Evolutionary conservation across 2,113 vertebrate genomes (phyloP).

Genomic region (Phalacrocorax aristotelis): DNA sequence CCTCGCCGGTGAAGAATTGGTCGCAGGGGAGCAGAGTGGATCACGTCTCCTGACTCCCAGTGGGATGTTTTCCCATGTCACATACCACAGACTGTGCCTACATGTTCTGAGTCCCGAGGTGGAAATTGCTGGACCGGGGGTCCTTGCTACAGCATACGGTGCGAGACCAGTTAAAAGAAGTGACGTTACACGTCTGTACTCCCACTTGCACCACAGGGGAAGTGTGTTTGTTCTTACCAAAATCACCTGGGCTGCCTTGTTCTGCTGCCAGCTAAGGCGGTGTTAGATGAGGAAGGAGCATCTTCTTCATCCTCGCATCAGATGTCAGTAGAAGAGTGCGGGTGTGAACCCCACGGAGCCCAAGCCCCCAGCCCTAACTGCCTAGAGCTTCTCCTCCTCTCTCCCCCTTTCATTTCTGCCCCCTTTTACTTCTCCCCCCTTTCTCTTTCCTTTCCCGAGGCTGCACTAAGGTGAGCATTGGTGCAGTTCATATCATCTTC

Average conservation of each 20-base stretch:
- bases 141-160: accelerated
- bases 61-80: neutral
- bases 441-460: neutral
- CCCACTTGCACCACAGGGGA: neutral
- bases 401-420: no score
- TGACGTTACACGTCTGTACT: neutral
- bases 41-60: neutral
- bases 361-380: neutral
- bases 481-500: neutral
- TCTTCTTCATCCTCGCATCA: accelerated
- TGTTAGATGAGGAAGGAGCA: neutral
- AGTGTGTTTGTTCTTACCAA: neutral
- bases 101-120: neutral
- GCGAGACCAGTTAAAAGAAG: neutral
- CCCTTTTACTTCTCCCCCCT: neutral
- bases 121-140: neutral
- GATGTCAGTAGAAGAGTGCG: neutral
- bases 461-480: neutral
- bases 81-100: neutral
- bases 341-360: neutral
- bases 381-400: neutral
- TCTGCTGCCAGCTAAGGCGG: neutral
- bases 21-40: neutral
- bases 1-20: neutral
- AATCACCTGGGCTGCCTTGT: neutral